phyloP scores from a whole-genome alignment of 2,113 vertebrate genomes.

The Stegastes partitus region DNA sequence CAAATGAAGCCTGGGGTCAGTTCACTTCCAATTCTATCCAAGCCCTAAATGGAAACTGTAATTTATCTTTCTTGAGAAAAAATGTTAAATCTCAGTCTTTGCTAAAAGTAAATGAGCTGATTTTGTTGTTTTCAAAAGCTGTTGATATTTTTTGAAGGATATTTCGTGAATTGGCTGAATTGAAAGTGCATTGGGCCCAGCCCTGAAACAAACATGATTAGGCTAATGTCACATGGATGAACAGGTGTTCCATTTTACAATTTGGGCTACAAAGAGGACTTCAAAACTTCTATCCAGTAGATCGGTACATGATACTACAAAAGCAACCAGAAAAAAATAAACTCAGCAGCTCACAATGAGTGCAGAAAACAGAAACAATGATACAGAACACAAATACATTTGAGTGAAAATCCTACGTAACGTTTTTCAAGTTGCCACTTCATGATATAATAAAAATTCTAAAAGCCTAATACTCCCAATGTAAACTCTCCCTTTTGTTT shows the following conservation, averaged over 20 bases:
- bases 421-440: conserved; percentile 55
- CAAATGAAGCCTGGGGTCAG: conserved; percentile 64
- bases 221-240: conserved; percentile 86
- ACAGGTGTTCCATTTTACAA: conserved; percentile 49
- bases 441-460: conserved; percentile 26
- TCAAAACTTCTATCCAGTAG: conserved; percentile 45
- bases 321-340: conserved; percentile 22
- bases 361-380: conserved; percentile 31
- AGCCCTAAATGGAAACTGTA: conserved; percentile 45
- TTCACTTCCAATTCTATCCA: conserved; percentile 67
- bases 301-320: conserved; percentile 44
- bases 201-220: conserved; percentile 88
- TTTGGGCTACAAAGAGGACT: conserved; percentile 45
- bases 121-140: background rate
- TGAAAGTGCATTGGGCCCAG: conserved; percentile 77
- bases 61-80: background rate
- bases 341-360: too few species aligned
- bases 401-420: conserved; percentile 46
- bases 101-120: background rate
- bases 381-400: conserved; percentile 40
- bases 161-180: conserved; percentile 61
- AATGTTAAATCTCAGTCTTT: conserved; percentile 18
- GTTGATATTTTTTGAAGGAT: background rate
- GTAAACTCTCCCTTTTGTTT: conserved; percentile 53
- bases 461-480: conserved; percentile 23